Conservation (phyloP, 37 sponge, comb jelly and placozoan species). For the Theonella swinhoei region DNA sequence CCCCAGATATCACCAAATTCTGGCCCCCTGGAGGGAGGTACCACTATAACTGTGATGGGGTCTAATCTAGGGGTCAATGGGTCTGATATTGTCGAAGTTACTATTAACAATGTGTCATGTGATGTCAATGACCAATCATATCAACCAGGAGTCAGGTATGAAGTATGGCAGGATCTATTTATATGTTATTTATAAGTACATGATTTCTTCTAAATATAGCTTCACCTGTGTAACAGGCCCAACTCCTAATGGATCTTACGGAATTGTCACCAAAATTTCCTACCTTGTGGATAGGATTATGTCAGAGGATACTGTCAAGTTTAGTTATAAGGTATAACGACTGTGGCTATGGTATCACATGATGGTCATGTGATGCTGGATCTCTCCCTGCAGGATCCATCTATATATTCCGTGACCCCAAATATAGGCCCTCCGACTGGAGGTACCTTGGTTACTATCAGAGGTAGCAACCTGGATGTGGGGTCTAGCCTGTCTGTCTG, state of each 20-base stretch:
- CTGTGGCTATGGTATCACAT: too few species aligned
- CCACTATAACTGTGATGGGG: conserved; percentile 73
- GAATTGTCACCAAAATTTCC: too few species aligned
- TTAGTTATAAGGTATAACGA: too few species aligned
- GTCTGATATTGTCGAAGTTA: conserved; percentile 49
- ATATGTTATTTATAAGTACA: too few species aligned
- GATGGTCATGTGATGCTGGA: too few species aligned
- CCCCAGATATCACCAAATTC: conserved; percentile 55
- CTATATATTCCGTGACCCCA: conserved; percentile 22
- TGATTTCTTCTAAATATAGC: too few species aligned
- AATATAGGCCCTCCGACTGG: conserved; percentile 71
- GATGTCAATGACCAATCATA: conserved; percentile 3
- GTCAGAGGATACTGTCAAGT: too few species aligned
- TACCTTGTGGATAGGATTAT: too few species aligned
- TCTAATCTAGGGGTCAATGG: conserved; percentile 69
- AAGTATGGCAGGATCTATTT: too few species aligned
- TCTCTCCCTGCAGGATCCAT: background rate
- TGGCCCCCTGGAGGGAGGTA: conserved; percentile 84
- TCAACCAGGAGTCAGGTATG: conserved; percentile 32
- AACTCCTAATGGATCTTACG: too few species aligned
- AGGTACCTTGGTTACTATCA: conserved; percentile 75
- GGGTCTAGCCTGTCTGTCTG: too few species aligned
- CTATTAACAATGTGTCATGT: conserved; percentile 53
- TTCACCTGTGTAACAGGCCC: too few species aligned
- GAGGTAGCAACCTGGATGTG: conserved; percentile 68